Evolutionary conservation across 2,797 vertebrate genomes (phyloP), one percentile per base, ranked within the genome.

Genomic region (Halcyon badia): DNA sequence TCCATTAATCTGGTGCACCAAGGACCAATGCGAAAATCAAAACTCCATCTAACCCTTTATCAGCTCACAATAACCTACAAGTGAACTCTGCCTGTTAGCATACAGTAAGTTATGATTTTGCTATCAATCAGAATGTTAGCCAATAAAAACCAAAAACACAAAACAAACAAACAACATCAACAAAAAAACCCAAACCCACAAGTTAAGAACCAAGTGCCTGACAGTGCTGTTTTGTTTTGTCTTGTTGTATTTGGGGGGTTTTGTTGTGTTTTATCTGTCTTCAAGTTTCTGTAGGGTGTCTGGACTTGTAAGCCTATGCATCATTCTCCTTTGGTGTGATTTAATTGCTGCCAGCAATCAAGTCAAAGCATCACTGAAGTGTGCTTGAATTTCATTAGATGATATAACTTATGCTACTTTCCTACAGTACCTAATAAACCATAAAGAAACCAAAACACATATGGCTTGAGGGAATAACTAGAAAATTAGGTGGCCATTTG

Each of bases 381-480:
- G 98, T 98, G 98, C 97, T 98, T 98, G 98, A 98, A 98, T 98
- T 98, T 98, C 98, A 98, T 98, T 98, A 98, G 97, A 98, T 98
- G 98, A 98, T 98, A 98, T 98, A 98, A 98, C 98, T 98, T 98
- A 98, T 98, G 98, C 98, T 98, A 98, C 98, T 98, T 98, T 98
- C 97, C 97, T 98, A 98, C 98, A 98, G 98, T 98, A 98, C 98
- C 98, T 98, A 98, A 99, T 98, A 98, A 99, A 98, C 98, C 98
- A 99, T 99, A 98, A 98, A 98, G 98, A 98, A 98, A 98, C 98
- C 98, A 98, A 99, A 99, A 99, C 98, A 98, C 98, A 98, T 98
- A 98, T 98, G 98, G 98, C 98, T 99, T 98, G 98, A 98, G 98
- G 98, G 98, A 98, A 98, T 98, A 98, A 98, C 98, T 98, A 97